These are phyloP conservation scores for Pseudomyrmex dendroicus DNA, from an alignment of 1,140 invertebrate species.

Conservation along the genomic window DNA sequence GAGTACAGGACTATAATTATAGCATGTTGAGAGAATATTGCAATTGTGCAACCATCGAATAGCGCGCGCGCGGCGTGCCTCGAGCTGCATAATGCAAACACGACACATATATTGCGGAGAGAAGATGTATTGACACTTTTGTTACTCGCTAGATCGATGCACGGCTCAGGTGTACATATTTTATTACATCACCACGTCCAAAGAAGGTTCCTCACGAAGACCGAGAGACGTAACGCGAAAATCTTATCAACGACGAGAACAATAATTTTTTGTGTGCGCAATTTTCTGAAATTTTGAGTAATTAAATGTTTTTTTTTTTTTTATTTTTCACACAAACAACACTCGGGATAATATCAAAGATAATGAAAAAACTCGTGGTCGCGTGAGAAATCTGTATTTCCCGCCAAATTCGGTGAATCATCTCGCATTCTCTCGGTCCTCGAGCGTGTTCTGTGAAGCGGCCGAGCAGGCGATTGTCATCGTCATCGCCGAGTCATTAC, in stretches of 20 bases:
- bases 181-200: too few species aligned
- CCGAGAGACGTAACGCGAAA: too few species aligned
- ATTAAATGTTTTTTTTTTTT: not conserved
- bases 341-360: not conserved
- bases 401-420: slow-evolving; percentile 37
- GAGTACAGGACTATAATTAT: slow-evolving; percentile 38
- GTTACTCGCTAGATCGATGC: slow-evolving; percentile 15
- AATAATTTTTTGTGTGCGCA: too few species aligned
- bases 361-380: not conserved
- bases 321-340: too few species aligned
- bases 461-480: slow-evolving; percentile 21
- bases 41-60: slow-evolving; percentile 9
- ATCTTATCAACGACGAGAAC: too few species aligned
- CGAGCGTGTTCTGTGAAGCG: slow-evolving; percentile 21
- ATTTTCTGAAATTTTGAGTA: not conserved
- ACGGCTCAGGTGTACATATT: slow-evolving; percentile 22
- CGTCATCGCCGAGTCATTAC: slow-evolving; percentile 56
- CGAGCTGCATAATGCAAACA: slow-evolving; percentile 40
- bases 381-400: not conserved
- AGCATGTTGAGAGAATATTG: not conserved
- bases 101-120: slow-evolving; percentile 1
- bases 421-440: not conserved
- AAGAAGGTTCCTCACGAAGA: too few species aligned
- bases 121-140: slow-evolving; percentile 14
- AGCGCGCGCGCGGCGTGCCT: not conserved